Evolutionary conservation across 2,113 vertebrate genomes (phyloP), one percentile per base, ranked within the genome.

Genomic region (Carassius gibelio): DNA sequence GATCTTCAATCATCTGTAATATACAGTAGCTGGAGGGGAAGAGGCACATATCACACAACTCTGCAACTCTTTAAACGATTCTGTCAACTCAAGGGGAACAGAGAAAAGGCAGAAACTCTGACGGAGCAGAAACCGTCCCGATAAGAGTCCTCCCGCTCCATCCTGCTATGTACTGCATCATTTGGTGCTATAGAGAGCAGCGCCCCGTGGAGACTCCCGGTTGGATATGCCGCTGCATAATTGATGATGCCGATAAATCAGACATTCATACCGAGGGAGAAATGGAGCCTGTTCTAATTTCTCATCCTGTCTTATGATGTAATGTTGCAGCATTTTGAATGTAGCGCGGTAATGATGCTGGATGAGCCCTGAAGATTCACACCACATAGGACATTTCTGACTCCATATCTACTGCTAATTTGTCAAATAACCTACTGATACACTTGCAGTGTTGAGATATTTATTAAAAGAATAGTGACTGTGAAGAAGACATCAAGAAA

Each of bases 231-330:
- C 55, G 15, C 36, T 87, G 61, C 78, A 87, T 87, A 81, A 87
- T 81, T 81, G 78, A 87, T 87, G 72, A 81, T 68, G 48, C 69
- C 62, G 64, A 81, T 85, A 87, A 80, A 87, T 87, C 82, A 80
- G 81, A 80, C 82, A 74, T 42, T 80, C 68, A 61, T 48, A 34
- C 21, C 23, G 11, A 69, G 64, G 42, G 79, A 81, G 62, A 69
- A 69, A 87, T n/a, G 17, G 62, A 72, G 62, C 62, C 26, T 14
- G 64, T 36, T 34, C 30, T 83, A 84, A 84, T 80, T 72, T 21
- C 64, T 87, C 68, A 71, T 57, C 68, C 82, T 80, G 86, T 84
- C 48, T 38, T 34, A 64, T 84, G 82, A 87, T 66, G 82, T 78
- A 84, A 87, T 50, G 81, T 69, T 86, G 50, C 36, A 62, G 52